Base-by-base conservation (phyloP, 1,140 invertebrate genomes). In the Drosophila parvula region DNA sequence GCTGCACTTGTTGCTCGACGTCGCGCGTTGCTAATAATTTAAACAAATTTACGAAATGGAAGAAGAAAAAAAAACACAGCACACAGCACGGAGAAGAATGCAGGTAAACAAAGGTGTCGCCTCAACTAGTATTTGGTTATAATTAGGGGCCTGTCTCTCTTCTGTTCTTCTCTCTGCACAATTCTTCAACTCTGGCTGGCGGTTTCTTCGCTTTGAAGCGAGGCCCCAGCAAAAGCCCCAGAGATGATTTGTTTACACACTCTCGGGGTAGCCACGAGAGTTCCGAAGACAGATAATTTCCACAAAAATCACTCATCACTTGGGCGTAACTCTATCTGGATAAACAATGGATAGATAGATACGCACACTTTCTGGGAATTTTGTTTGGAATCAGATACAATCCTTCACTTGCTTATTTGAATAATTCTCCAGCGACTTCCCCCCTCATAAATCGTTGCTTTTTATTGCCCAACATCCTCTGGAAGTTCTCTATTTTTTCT, bases 21-120 rank as follows among this genome's bases (percentile, higher is more conserved):
- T 45, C 47, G 51, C 12, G 30, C 51, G 18, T 69, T 62, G 84
- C 78, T 89, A 89, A 89, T 89, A 89, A 79, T 89, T 89, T 89
- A 81, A 78, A 74, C 84, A 89, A 89, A 90, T 89, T 81, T 84
- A 73, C 81, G 40, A 50, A 83, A 78, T 45, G 40, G 45, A 22
- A 22, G 22, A 3, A 22, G 3, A 38, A 30, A 22, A 22, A 38
- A 30, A 62, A 45, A 55, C 43, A 73, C 36, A 61, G 36, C 27
- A 32, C 27, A 32, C 22, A 22, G 22, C 22, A 27, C 59, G 30
- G 30, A 30, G 30, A 51, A 44, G 51, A 58, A 34, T 44, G 48
- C 50, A 57, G 68, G 51, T 40, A 55, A 88, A 89, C 77, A 90
- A 78, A 89, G 84, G 84, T 89, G 84, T 67, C 67, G 68, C 51